phyloP scores from a whole-genome alignment of 2,113 vertebrate species.

The Microtus montanus region DNA sequence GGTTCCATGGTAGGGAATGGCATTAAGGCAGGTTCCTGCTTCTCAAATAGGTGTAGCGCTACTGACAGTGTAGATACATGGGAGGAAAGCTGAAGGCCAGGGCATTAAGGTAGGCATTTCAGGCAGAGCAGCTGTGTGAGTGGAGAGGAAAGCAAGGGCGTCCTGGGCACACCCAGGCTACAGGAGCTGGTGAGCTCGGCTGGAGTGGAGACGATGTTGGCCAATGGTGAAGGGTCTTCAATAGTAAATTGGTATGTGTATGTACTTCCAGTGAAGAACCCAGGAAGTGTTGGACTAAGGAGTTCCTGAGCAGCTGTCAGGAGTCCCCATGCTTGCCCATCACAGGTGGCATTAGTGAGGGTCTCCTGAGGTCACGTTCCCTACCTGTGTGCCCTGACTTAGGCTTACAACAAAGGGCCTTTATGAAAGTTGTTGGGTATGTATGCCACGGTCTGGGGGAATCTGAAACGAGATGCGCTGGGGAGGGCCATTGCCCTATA shows the following conservation, averaged over 20 bases:
- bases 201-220: neutral
- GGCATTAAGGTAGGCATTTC: neutral
- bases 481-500: neutral
- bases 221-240: neutral
- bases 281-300: neutral
- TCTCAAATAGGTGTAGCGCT: neutral
- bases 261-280: neutral
- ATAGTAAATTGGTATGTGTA: neutral
- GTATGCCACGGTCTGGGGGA: neutral
- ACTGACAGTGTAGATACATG: neutral
- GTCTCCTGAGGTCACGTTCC: no score
- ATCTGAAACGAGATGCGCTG: no score
- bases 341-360: rapidly evolving
- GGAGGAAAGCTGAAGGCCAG: no score
- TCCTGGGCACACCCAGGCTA: rapidly evolving
- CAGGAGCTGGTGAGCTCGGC: no score
- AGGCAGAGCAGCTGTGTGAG: neutral
- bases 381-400: neutral
- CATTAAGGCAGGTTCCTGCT: neutral
- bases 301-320: neutral
- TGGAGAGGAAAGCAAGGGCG: rapidly evolving
- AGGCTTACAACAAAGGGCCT: neutral
- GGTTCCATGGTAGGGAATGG: neutral
- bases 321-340: neutral
- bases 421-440: neutral